These are phyloP conservation scores for Bos indicus DNA, from an alignment of 2,113 vertebrate species.

Conservation along the genomic window DNA sequence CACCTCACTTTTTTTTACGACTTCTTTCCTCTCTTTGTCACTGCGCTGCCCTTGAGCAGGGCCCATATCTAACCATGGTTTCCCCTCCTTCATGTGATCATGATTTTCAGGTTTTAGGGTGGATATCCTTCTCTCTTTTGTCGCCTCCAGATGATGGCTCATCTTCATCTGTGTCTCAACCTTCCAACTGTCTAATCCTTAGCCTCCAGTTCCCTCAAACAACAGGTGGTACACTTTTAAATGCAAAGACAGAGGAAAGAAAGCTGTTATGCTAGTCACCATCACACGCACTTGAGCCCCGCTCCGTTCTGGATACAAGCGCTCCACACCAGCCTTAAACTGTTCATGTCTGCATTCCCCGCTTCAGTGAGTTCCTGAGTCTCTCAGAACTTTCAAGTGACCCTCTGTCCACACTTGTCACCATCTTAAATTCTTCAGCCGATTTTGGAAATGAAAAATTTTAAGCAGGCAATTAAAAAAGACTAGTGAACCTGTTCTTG, in stretches of 20 bases:
- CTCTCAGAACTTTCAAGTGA: background rate
- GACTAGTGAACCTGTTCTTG: slow-evolving; percentile 36
- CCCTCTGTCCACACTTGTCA: background rate
- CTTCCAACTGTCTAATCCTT: background rate
- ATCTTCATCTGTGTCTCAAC: background rate
- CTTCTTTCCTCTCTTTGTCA: background rate
- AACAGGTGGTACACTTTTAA: background rate
- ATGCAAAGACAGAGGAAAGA: background rate
- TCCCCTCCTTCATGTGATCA: background rate
- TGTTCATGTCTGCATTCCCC: background rate
- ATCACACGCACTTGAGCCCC: background rate
- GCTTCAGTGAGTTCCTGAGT: background rate
- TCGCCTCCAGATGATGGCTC: background rate
- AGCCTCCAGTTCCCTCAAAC: background rate
- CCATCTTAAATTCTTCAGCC: slow-evolving; percentile 5
- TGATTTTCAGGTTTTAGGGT: background rate
- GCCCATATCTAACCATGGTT: background rate
- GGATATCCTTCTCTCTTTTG: background rate
- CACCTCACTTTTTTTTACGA: background rate
- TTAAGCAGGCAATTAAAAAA: slow-evolving; percentile 52
- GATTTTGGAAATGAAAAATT: slow-evolving; percentile 37
- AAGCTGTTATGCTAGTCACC: background rate
- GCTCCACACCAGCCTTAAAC: background rate
- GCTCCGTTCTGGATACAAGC: background rate
- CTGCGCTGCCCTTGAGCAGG: background rate